These are phyloP conservation scores for Manis javanica DNA, from an alignment of 2,797 vertebrate genomes.

Conservation along the genomic window DNA sequence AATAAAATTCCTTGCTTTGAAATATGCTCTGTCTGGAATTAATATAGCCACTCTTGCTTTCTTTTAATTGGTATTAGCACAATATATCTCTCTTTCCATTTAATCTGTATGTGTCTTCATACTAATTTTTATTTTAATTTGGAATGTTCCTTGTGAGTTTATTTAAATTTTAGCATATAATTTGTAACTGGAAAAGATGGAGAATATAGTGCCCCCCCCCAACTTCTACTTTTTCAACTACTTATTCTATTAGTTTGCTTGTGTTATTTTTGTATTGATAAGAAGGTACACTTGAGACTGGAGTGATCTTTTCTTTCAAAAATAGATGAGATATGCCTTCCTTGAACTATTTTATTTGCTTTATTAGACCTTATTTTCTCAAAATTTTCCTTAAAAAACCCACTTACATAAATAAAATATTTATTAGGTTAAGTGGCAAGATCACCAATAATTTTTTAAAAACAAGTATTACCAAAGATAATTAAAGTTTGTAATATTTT, in stretches of 20 bases:
- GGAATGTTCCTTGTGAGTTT: background rate
- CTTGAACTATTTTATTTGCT: background rate
- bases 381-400: background rate
- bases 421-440: background rate
- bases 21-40: background rate
- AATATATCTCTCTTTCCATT: background rate
- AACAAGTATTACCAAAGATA: background rate
- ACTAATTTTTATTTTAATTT: slow-evolving; percentile 29
- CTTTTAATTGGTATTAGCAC: background rate
- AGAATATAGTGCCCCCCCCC: background rate
- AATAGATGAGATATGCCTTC: background rate
- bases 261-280: background rate
- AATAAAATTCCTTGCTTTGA: background rate
- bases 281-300: background rate
- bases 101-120: background rate
- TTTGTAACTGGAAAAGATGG: background rate
- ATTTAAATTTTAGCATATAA: background rate
- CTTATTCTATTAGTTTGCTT: background rate
- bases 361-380: background rate
- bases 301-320: background rate
- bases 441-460: background rate
- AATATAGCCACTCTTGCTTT: background rate
- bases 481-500: background rate
- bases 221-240: background rate
- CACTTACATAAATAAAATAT: background rate